These are phyloP conservation scores for Ataeniobius toweri DNA, from an alignment of 2,797 vertebrate genomes.

Conservation along the genomic window DNA sequence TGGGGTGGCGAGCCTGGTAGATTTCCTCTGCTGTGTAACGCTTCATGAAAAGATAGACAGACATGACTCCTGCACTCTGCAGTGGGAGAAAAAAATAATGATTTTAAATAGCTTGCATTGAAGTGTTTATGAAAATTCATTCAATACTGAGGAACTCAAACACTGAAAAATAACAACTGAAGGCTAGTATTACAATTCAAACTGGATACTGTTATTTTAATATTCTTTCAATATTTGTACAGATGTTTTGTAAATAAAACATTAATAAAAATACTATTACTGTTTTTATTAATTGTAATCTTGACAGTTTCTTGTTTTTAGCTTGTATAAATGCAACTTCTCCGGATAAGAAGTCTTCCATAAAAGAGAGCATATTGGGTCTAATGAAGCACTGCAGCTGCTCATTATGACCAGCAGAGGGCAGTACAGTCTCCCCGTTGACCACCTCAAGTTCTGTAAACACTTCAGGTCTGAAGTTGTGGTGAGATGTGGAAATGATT, in stretches of 20 bases:
- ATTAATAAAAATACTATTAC: neutral
- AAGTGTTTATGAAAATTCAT: neutral
- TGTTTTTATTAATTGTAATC: neutral
- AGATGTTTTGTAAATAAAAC: neutral
- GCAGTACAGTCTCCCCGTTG: neutral
- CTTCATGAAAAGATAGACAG: slow-evolving; percentile 92
- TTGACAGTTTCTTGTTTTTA: neutral
- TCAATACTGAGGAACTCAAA: too few relatives aligned
- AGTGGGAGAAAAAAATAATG: neutral
- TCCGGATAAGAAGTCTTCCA: neutral
- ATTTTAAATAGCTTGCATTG: neutral
- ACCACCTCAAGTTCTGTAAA: neutral
- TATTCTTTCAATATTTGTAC: neutral
- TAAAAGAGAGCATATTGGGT: neutral
- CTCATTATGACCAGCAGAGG: slow-evolving; percentile 16
- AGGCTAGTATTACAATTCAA: too few relatives aligned
- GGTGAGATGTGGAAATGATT: neutral
- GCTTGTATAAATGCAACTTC: neutral
- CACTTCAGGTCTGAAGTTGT: neutral
- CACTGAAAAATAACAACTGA: too few relatives aligned
- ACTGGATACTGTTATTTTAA: neutral
- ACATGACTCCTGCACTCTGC: slow-evolving; percentile 91
- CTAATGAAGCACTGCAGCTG: slow-evolving; percentile 1
- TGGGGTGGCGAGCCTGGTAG: slow-evolving; percentile 82
- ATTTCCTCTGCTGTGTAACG: slow-evolving; percentile 84